Conservation (phyloP, 35 echinoderm and acorn worm species). For the Stichopus chloronotus region DNA sequence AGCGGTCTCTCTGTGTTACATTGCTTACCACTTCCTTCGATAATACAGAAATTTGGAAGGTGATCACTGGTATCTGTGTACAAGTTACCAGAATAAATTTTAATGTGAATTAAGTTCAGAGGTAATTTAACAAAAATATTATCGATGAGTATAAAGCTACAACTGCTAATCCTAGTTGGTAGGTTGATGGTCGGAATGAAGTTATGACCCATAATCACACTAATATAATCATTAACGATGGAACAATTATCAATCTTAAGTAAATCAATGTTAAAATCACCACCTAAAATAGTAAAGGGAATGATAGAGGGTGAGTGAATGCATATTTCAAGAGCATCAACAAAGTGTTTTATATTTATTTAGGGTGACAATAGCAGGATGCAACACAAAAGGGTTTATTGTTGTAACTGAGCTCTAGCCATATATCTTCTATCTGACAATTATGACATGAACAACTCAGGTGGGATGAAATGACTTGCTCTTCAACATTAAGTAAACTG, state of each 20-base stretch:
- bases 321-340: background rate
- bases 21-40: background rate
- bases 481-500: no score
- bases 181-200: conserved; percentile 3
- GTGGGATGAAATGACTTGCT: no score
- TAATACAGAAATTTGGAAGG: no score
- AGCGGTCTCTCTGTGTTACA: background rate
- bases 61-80: background rate
- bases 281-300: background rate
- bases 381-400: no score
- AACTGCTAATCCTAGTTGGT: conserved; percentile 17
- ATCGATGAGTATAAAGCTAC: conserved; percentile 18
- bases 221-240: conserved; percentile 22
- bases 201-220: background rate
- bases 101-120: background rate
- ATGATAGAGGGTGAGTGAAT: background rate
- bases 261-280: conserved; percentile 25
- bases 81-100: conserved; percentile 3
- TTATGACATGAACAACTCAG: no score
- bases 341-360: background rate
- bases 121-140: conserved; percentile 29
- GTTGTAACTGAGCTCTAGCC: no score
- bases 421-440: no score
- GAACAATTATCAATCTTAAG: background rate
- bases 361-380: conserved; percentile 2